These are phyloP conservation scores for Yoshiicerus persimilis DNA, from an alignment of 1,140 invertebrate species.

Conservation along the genomic window DNA sequence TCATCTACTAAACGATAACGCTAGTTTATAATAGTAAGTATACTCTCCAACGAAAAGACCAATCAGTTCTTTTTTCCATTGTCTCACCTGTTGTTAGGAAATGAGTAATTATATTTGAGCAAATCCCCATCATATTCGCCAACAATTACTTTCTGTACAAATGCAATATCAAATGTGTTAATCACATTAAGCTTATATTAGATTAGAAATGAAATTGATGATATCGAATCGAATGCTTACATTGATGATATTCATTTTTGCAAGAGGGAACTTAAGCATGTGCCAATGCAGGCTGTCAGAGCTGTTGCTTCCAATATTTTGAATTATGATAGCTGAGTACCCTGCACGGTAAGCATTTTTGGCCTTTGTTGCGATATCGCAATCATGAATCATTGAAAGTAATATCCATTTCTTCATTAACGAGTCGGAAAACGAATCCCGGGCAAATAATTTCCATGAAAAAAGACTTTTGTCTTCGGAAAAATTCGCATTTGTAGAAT, in stretches of 20 bases:
- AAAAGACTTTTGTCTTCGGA: too few species aligned
- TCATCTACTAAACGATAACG: too few species aligned
- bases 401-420: slow-evolving; percentile 4
- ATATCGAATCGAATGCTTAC: not conserved
- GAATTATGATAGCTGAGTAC: slow-evolving; percentile 26
- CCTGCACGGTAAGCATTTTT: slow-evolving; percentile 16
- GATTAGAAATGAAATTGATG: not conserved
- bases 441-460: not conserved
- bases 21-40: too few species aligned
- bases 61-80: too few species aligned
- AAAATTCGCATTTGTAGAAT: not conserved
- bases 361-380: slow-evolving; percentile 26
- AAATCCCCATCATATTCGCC: slow-evolving; percentile 33
- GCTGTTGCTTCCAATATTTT: slow-evolving; percentile 13
- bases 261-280: slow-evolving; percentile 12
- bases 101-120: slow-evolving; percentile 27
- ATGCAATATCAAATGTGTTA: not conserved
- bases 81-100: slow-evolving; percentile 11
- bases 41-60: too few species aligned
- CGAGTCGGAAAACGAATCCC: not conserved
- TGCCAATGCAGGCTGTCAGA: slow-evolving; percentile 18
- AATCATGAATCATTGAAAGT: slow-evolving; percentile 12
- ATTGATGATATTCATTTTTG: slow-evolving; percentile 6
- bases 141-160: slow-evolving; percentile 6
- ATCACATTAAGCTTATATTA: not conserved